These are phyloP conservation scores for Phoenicopterus ruber DNA, from an alignment of 2,113 vertebrate species.

Conservation along the genomic window DNA sequence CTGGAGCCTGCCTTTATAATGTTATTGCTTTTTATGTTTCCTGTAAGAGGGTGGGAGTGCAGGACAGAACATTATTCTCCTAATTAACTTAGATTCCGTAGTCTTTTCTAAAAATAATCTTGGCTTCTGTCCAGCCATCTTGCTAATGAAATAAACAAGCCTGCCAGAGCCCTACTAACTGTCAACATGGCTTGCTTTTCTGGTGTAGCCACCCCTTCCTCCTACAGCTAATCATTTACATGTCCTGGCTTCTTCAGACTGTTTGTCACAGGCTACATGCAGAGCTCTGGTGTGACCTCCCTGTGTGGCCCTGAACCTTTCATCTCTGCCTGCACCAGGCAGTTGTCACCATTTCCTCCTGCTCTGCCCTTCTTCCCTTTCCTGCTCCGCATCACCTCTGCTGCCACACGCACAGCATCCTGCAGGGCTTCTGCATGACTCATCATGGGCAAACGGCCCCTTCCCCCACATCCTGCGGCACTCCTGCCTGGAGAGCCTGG, in stretches of 20 bases:
- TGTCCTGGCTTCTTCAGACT: not conserved
- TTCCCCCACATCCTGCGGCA: conserved; percentile 24
- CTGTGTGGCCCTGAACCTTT: not conserved
- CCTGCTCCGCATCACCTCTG: not conserved
- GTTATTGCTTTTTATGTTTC: conserved; percentile 46
- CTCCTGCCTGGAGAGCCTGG: not conserved
- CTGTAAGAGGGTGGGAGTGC: conserved; percentile 47
- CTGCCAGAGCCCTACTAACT: conserved; percentile 2
- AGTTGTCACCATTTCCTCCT: conserved; percentile 3
- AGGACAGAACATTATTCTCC: conserved; percentile 59
- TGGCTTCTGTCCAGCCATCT: conserved; percentile 56
- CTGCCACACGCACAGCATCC: conserved; percentile 25
- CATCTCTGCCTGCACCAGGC: not conserved
- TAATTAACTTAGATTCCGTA: conserved; percentile 63
- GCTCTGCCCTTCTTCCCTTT: conserved; percentile 23
- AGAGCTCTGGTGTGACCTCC: not conserved
- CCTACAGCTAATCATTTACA: not conserved
- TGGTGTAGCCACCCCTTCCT: conserved; percentile 47
- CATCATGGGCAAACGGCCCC: not conserved
- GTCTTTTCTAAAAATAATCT: conserved; percentile 69
- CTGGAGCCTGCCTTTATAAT: not conserved
- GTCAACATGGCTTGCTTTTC: conserved; percentile 45
- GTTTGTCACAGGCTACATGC: not conserved
- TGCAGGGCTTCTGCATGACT: conserved; percentile 48
- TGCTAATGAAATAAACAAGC: conserved; percentile 75